Evolutionary conservation across 2,888 invertebrate species (phyloP), one percentile per base, ranked within the genome.

Genomic region (Elmis aenea): DNA sequence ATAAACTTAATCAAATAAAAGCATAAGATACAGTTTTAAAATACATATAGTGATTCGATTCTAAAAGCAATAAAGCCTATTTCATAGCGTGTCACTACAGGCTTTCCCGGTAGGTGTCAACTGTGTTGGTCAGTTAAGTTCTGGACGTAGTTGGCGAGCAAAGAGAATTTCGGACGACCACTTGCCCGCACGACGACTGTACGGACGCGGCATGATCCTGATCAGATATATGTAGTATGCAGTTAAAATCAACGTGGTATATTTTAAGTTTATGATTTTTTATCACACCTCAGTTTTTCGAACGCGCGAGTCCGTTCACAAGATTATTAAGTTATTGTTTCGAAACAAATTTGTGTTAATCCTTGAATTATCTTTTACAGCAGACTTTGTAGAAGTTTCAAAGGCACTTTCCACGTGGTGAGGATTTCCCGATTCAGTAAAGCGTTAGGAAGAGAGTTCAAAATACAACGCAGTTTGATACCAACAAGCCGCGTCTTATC

Each of bases 31-130:
- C 46, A 51, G 45, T 57, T 59, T 59, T 55, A 54, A 57, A 55
- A 54, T 56, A 54, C 54, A 55, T 51, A 57, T 54, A 59, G 55
- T 57, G 62, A 58, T 61, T 62, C 61, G 61, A 63, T 61, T 62
- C 62, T 54, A 54, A 57, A 56, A 59, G 62, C 59, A 63, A 64
- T 65, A 65, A 65, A 65, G 62, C 57, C 62, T 61, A 62, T 66
- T 64, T 66, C 64, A 64, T 64, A 61, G 65, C 64, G 50, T 64
- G 66, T 66, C 66, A 64, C 64, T 65, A 64, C 63, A 64, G 62
- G 56, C 56, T 58, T 59, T 59, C 63, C 58, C 64, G 61, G 64
- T 66, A 64, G 64, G 64, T 65, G 64, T 63, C 62, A 62, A 61
- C 54, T 44, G 48, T 51, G 50, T 43, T 44, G 51, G 29, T 47